Conservation (phyloP, 2,888 invertebrate species). For the Eilema sororculum region DNA sequence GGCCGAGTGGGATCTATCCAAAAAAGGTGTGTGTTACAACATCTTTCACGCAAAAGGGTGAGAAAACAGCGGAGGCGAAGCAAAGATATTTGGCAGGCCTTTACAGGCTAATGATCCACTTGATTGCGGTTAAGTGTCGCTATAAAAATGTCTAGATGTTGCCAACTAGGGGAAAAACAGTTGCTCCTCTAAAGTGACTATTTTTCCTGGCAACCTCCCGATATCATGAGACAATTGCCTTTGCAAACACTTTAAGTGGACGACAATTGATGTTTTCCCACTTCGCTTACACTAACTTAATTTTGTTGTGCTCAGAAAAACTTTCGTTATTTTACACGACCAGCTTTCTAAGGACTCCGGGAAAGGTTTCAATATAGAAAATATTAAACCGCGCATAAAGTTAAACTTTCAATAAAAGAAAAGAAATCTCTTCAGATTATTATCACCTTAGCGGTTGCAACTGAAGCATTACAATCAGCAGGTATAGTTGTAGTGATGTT, state of each 20-base stretch:
- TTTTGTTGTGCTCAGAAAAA: constrained; percentile 60
- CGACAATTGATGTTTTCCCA: constrained; percentile 74
- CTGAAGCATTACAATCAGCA: too few relatives aligned
- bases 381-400: neutral
- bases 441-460: too few relatives aligned
- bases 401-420: too few relatives aligned
- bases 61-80: constrained; percentile 75
- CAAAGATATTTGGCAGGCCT: constrained; percentile 85
- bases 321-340: constrained; percentile 38
- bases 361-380: neutral
- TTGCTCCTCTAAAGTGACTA: constrained; percentile 81
- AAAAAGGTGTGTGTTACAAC: constrained; percentile 79
- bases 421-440: too few relatives aligned
- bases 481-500: too few relatives aligned
- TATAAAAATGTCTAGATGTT: constrained; percentile 83
- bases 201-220: constrained; percentile 82
- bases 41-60: constrained; percentile 79
- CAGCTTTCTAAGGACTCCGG: neutral
- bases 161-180: constrained; percentile 84
- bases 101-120: constrained; percentile 85
- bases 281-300: constrained; percentile 60
- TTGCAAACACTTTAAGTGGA: constrained; percentile 77
- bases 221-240: constrained; percentile 83
- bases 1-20: constrained; percentile 63
- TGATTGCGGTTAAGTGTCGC: constrained; percentile 86